Conservation (phyloP, 2,113 vertebrate genomes). For the Turdus rufiventris region DNA sequence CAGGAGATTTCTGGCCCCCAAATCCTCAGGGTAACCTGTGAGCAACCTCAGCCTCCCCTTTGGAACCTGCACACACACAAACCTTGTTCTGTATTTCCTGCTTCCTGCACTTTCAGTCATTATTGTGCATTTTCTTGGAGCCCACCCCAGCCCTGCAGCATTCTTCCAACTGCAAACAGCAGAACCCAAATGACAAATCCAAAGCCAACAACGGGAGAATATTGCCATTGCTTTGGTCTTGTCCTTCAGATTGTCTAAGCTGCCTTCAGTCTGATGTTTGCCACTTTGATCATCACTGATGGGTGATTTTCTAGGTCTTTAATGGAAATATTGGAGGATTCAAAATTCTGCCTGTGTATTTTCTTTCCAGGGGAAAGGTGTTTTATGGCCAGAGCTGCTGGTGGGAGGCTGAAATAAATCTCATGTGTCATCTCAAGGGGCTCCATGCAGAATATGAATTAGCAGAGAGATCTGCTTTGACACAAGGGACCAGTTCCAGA, state of each 20-base stretch:
- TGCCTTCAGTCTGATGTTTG: neutral
- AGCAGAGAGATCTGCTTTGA: constrained; percentile 3
- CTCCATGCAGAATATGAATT: neutral
- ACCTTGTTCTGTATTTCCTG: neutral
- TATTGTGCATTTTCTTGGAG: neutral
- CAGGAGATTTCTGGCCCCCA: neutral
- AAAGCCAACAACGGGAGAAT: neutral
- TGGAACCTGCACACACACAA: neutral
- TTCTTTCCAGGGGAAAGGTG: neutral
- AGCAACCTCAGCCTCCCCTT: neutral
- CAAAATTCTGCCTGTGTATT: neutral
- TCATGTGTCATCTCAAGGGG: rapidly evolving
- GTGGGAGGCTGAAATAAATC: neutral
- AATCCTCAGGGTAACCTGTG: neutral
- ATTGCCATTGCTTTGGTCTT: neutral
- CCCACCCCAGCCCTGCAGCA: neutral
- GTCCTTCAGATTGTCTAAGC: neutral
- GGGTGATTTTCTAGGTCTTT: neutral
- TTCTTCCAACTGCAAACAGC: neutral
- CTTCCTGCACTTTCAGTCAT: neutral
- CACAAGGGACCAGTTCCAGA: neutral
- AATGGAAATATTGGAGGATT: neutral
- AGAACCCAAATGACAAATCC: neutral
- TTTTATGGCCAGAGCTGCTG: neutral
- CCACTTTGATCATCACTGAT: neutral